Evolutionary conservation across 2,888 invertebrate species (phyloP), one percentile per base, ranked within the genome.

Genomic region (Monopis laevigella): DNA sequence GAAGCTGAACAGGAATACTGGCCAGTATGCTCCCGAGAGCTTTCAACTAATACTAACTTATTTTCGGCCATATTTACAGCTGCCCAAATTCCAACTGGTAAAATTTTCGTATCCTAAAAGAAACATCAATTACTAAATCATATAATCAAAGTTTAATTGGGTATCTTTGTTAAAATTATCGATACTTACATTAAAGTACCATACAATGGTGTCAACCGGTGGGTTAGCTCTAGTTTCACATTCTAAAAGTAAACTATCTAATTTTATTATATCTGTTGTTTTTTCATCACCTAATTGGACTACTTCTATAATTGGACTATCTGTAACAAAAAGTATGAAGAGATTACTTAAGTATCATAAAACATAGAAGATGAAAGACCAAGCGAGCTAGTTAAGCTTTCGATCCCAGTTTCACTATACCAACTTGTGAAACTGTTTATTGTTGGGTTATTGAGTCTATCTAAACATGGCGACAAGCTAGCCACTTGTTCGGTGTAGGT

Each of bases 191-290:
- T 80, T 74, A 55, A 66, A 78, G 55, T 68, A 78, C 80, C 80
- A 80, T 16, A 47, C 62, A 48, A 67, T 65, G 41, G 52, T 60
- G 11, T 65, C 61, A n/a, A 71, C 69, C 1, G 77, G 70, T 10
- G 82, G 82, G 51, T 82, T 82, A 42, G 82, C 74, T 48, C 58
- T 62, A 24, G 64, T 65, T 46, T 78, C 77, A 47, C 82, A 82
- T 42, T 70, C 64, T 41, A 82, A 53, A 40, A 65, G 67, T 32
- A 82, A 47, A 2, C 65, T 56, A 45, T 80, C 74, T 47, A 81
- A 57, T 49, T 82, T 81, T 2, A 72, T 65, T 35, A 74, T 67
- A 44, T 70, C 69, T 43, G 62, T 65, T 41, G 59, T 45, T 46
- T 58, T 65, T 35, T 68, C 65, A 29, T 65, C 67, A 29, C 69